Base-by-base conservation (phyloP, 2,888 invertebrate genomes). In the Eupithecia pulchellata region DNA sequence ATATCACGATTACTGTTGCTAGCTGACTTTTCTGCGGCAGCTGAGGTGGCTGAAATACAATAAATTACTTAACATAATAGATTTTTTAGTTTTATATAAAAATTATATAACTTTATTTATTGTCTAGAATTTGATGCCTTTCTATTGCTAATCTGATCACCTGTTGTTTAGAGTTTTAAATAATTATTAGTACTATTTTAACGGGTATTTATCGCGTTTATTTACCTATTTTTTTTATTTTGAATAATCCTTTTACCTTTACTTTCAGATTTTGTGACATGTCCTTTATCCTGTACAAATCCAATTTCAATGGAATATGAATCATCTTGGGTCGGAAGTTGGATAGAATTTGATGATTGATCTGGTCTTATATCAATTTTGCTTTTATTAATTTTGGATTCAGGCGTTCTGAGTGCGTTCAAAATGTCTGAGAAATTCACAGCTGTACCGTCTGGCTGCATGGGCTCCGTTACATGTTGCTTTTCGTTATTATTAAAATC, bases 401-500 rank as follows among this genome's bases (percentile, higher is more conserved):
- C 2, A 27, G 29, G 14, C 14, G 5, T 57, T 8, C 4, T 57
- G 0, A 57, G 57, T 6, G 29, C 57, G 29, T 29, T 14, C 27
- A 57, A 34, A 34, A 34, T 34, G 20, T 61, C 20, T 61, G 61
- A 36, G n/a, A 61, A 32, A 25, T 61, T 61, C 32, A 20, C 20
- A 13, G 61, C 61, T 5, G 25, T 25, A 13, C 20, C 4, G 11
- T 61, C 34, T 34, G 61, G 9, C 1, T 25, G n/a, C 20, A 32
- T 20, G 20, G 60, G 32, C 9, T 67, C 25, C 13, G 66, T 64
- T n/a, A 39, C 42, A 57, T n/a, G n/a, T 11, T 57, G 25, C 2
- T 8, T 1, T 30, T 42, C 63, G 5, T 52, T 61, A 34, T 67
- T 71, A 3, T 58, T 58, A 6, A 69, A 61, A 55, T 81, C 78